Base-by-base conservation (phyloP, 2,888 invertebrate genomes). In the Acleris literana region DNA sequence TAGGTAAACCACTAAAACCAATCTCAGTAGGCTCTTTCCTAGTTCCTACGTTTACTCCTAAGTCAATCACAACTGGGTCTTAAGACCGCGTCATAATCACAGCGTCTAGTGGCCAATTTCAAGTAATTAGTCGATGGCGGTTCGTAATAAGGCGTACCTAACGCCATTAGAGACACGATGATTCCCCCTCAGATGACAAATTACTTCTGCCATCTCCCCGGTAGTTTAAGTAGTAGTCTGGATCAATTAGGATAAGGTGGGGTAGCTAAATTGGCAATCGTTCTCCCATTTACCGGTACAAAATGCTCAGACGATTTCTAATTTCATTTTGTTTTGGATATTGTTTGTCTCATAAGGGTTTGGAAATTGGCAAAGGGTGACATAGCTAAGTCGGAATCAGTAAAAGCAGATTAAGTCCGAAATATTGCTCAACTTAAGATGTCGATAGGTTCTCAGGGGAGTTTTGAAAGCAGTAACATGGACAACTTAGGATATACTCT, bases 211-310 rank as follows among this genome's bases (percentile, higher is more conserved):
- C 84, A 83, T 76, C 80, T 84, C 83, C 81, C 77, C 82, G 83
- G 82, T 89, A 90, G 90, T 89, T 87, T 84, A 86, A 84, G 86
- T 85, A 85, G 87, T 89, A 88, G 88, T 89, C 88, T 88, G 81
- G 86, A 85, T 85, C 89, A 90, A 92, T 92, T 90, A 90, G 87
- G 85, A 82, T 82, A 78, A 85, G 89, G 86, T 88, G 85, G 90
- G 90, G 90, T 84, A 85, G 81, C 83, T 84, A 90, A 91, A 92
- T 92, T 92, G 92, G 87, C 91, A 91, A 92, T 92, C 90, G 87
- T 89, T 89, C 79, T 86, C 81, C 84, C 85, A 83, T 90, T 89
- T 90, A 87, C 88, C 84, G 87, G 84, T 82, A 82, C 81, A 80
- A 82, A 79, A 80, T 74, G 77, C 62, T 66, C 82, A 86, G 84